phyloP scores from a whole-genome alignment of 2,113 vertebrate genomes.

The Channa maculata region DNA sequence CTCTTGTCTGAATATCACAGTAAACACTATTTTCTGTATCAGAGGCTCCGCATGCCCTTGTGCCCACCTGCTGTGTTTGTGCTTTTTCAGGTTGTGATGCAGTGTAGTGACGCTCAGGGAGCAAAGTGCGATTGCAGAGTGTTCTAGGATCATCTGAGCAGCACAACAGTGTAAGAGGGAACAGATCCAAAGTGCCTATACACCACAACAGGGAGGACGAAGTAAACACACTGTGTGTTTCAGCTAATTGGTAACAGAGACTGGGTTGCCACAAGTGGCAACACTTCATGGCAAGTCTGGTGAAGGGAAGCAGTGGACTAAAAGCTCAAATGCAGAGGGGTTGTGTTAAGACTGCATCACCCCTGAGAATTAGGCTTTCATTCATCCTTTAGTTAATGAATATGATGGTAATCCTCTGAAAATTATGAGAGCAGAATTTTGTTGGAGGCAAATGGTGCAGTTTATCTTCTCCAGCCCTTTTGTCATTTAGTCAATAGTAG shows the following conservation, averaged over 20 bases:
- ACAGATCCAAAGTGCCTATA: slow-evolving; percentile 21
- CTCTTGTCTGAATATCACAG: slow-evolving; percentile 1
- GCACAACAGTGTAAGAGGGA: background rate
- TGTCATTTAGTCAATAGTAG: background rate
- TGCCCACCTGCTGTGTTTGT: slow-evolving; percentile 7
- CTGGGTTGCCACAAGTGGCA: background rate
- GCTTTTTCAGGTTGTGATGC: slow-evolving; percentile 1
- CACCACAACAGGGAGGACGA: slow-evolving; percentile 12
- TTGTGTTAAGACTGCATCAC: slow-evolving; percentile 26
- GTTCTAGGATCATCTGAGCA: slow-evolving; percentile 29
- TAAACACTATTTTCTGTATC: background rate
- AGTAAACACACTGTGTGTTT: background rate
- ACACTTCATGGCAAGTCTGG: slow-evolving; percentile 1
- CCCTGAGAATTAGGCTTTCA: slow-evolving; percentile 29
- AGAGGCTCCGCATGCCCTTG: background rate
- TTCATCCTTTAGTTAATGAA: slow-evolving; percentile 49
- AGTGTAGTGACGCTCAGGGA: background rate
- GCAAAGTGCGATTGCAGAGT: background rate
- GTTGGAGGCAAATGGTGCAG: slow-evolving; percentile 25
- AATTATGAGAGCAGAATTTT: slow-evolving; percentile 38
- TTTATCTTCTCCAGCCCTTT: slow-evolving; percentile 1
- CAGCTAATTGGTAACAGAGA: slow-evolving; percentile 14
- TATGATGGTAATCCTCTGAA: slow-evolving; percentile 55
- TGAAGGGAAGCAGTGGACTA: slow-evolving; percentile 29
- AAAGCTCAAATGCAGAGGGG: slow-evolving; percentile 16